phyloP scores from a whole-genome alignment of 2,888 invertebrate species.

The Rhaphigaster nebulosa region DNA sequence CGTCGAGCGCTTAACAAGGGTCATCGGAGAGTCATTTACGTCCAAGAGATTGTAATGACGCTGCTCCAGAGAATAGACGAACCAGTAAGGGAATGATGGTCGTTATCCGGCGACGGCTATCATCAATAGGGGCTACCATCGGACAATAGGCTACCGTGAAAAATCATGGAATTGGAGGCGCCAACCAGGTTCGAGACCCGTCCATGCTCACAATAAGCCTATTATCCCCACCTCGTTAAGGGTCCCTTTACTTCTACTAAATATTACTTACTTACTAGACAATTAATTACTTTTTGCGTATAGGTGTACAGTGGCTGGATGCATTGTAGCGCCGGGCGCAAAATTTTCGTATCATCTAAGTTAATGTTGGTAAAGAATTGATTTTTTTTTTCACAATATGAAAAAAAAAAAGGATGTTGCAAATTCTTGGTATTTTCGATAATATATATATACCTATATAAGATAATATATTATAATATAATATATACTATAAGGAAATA shows the following conservation, averaged over 20 bases:
- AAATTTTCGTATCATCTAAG: not conserved
- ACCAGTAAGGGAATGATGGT: slow-evolving; percentile 37
- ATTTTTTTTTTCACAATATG: too few relatives aligned
- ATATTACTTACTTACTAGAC: not conserved
- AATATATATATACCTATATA: too few relatives aligned
- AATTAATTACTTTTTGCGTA: not conserved
- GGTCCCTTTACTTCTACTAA: slow-evolving; percentile 1
- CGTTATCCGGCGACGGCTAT: slow-evolving; percentile 3
- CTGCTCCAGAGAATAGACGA: not conserved
- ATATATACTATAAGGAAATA: too few relatives aligned
- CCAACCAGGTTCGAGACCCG: slow-evolving; percentile 42
- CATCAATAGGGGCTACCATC: slow-evolving; percentile 51
- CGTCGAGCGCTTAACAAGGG: not conserved
- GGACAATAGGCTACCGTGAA: slow-evolving; percentile 54
- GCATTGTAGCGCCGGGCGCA: not conserved
- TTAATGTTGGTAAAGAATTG: not conserved
- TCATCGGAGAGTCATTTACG: slow-evolving; percentile 1
- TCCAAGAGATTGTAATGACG: slow-evolving; percentile 10
- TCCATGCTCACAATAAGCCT: not conserved
- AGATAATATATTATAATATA: too few relatives aligned
- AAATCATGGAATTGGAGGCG: slow-evolving; percentile 53
- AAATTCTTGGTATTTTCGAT: too few relatives aligned
- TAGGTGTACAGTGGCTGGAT: not conserved
- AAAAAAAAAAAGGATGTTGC: too few relatives aligned
- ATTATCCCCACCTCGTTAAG: not conserved